These are phyloP conservation scores for Agraylea sexmaculata DNA, from an alignment of 1,140 invertebrate species.

Conservation along the genomic window DNA sequence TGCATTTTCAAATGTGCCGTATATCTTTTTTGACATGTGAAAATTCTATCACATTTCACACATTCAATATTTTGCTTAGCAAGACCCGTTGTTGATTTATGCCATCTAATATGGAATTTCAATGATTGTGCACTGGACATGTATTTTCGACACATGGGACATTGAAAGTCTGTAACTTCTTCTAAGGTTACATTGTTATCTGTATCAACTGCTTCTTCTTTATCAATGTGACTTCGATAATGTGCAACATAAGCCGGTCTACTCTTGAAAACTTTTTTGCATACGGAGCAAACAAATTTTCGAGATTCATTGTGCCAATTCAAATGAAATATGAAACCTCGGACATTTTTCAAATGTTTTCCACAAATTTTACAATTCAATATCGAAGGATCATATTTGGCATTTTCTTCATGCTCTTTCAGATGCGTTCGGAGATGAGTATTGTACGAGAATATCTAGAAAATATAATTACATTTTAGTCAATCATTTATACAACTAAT, in stretches of 20 bases:
- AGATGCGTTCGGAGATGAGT: constrained; percentile 36
- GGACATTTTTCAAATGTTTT: constrained; percentile 32
- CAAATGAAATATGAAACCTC: constrained; percentile 35
- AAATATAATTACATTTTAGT: constrained; percentile 13
- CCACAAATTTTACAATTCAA: constrained; percentile 34
- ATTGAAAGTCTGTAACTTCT: constrained; percentile 25
- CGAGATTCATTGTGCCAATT: constrained; percentile 35
- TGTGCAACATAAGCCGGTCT: constrained; percentile 32
- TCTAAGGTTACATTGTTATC: constrained; percentile 22
- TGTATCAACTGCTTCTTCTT: constrained; percentile 8
- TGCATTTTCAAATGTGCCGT: constrained; percentile 32
- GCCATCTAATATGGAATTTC: constrained; percentile 34
- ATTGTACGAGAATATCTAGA: constrained; percentile 34
- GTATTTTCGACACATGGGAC: constrained; percentile 32
- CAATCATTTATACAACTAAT: neutral
- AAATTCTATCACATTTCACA: constrained; percentile 28
- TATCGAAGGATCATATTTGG: constrained; percentile 29
- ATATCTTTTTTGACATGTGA: constrained; percentile 32
- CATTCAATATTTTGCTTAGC: constrained; percentile 28
- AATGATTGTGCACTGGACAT: constrained; percentile 32
- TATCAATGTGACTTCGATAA: constrained; percentile 33
- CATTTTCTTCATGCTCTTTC: constrained; percentile 33
- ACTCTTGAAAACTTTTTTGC: constrained; percentile 32
- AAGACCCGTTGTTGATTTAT: constrained; percentile 30
- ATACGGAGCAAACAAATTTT: constrained; percentile 36